A percentile compares a stretch with the other conserved stretches of the same genome.
phyloP scores from a whole-genome alignment of 2,888 invertebrate species.

The Endomychus coccineus region DNA sequence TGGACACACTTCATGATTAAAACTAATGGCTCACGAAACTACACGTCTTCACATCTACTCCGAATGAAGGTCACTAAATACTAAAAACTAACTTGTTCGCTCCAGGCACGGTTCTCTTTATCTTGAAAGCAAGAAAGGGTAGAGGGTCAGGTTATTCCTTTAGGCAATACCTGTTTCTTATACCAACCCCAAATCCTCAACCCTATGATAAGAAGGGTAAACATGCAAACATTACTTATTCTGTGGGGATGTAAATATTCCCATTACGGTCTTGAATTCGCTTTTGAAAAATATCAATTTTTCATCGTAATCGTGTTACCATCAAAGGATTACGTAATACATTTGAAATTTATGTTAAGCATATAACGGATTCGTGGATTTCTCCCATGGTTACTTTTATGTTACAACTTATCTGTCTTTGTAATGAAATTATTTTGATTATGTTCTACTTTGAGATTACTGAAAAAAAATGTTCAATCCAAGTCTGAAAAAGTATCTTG shows the following conservation, averaged over 20 bases:
- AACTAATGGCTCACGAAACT: no score
- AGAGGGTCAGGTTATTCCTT: conserved; percentile 17
- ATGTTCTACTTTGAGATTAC: no score
- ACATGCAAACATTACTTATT: conserved; percentile 24
- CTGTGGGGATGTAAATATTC: conserved; percentile 24
- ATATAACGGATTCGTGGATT: conserved; percentile 10
- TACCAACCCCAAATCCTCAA: conserved; percentile 19
- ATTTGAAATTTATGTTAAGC: conserved; percentile 15
- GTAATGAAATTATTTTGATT: no score
- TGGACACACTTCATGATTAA: no score
- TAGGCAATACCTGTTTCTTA: conserved; percentile 25
- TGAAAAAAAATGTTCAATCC: no score
- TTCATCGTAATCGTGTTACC: conserved; percentile 27
- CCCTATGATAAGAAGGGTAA: conserved; percentile 23
- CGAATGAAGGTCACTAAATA: conserved; percentile 6
- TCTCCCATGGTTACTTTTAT: no score
- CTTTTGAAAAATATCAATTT: conserved; percentile 31
- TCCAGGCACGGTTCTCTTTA: conserved; percentile 8
- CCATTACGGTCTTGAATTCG: conserved; percentile 18
- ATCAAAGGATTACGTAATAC: conserved; percentile 12
- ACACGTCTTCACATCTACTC: conserved; percentile 11
- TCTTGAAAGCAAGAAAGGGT: conserved; percentile 13
- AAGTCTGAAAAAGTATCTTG: no score
- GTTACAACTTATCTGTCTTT: no score
- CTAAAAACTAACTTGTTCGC: conserved; percentile 11